Percentiles rank a stretch among this genome's conserved stretches.
Evolutionary conservation across 2,797 vertebrate species (phyloP).

Genomic region (Borostomias antarcticus): DNA sequence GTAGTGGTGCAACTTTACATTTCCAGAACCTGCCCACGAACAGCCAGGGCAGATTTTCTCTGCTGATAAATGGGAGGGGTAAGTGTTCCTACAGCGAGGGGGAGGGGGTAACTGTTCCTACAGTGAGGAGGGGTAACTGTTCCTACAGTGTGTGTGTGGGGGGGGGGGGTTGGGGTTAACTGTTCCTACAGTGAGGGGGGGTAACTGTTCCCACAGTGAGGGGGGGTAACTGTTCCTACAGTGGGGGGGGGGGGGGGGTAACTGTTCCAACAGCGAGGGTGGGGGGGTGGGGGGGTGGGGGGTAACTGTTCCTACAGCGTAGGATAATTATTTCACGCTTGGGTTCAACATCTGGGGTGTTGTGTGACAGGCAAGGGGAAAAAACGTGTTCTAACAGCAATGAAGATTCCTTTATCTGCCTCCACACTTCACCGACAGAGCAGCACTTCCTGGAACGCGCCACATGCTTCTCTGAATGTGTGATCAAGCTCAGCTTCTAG

Average conservation of each 20-base stretch:
- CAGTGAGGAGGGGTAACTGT: no score
- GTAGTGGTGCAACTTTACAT: conserved; percentile 47
- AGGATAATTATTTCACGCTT: conserved; percentile 40
- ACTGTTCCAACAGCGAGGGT: conserved; percentile 24
- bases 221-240: not conserved
- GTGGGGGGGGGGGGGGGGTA: not conserved
- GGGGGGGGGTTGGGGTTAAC: no score
- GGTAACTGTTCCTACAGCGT: no score
- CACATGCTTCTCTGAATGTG: not conserved
- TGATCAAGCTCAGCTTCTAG: not conserved
- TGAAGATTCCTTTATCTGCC: conserved; percentile 25
- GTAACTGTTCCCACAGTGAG: no score
- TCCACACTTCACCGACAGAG: conserved; percentile 45
- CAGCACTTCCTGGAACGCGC: conserved; percentile 3
- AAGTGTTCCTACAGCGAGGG: not conserved
- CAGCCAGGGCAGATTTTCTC: not conserved
- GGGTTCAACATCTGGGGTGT: conserved; percentile 36
- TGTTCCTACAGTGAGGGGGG: no score
- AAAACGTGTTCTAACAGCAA: conserved; percentile 19
- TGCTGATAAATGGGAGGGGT: not conserved
- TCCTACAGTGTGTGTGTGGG: no score
- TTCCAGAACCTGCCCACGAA: not conserved
- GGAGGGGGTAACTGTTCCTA: no score
- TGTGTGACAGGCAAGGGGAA: conserved; percentile 41
- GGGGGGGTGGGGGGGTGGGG: no score